Evolutionary conservation across 1,140 invertebrate species (phyloP), one percentile per base, ranked within the genome.

Genomic region (Sminthurinus signatus): DNA sequence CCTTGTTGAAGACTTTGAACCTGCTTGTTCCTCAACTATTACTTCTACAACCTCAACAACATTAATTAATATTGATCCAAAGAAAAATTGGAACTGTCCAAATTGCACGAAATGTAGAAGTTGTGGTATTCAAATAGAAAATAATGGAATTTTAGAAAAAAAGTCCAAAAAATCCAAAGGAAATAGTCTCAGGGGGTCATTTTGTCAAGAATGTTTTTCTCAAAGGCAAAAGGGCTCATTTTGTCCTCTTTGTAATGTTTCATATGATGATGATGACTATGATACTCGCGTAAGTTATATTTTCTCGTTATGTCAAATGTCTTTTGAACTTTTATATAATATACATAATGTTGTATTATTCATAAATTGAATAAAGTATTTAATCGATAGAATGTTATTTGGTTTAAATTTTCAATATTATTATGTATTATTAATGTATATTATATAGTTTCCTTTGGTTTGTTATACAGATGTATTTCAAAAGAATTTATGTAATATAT

Each of bases 191-290:
- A 88, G 90, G 12, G n/a, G n/a, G n/a, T n/a, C n/a, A n/a, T 83
- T 95, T 73, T 96, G 93, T 77, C 82, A 85, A n/a, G 82, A 84
- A 21, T 96, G 93, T 76, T 91, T 93, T 73, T 86, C 88, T 73
- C 80, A 93, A 32, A 83, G 89, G 65, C 88, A 93, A 72, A 87
- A 89, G 76, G 91, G 91, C 72, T 94, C 93, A 75, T 94, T 85
- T 75, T 96, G 93, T 79, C 92, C 91, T 0, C 78, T 95, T 0
- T 96, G 93, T 79, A 87, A 93, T 74, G 86, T 86, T 63, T 93
- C 89, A 76, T 95, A 95, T 78, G 86, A 92, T 69, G 91, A 94
- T 78, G 91, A 94, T 75, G 92, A 94, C 76, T 93, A 88, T 78
- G 88, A 91, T 73, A 86, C 89, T 55, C 92, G 93, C 81, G 87